These are phyloP conservation scores for Urocynchramus pylzowi DNA, from an alignment of 2,113 vertebrate species.

Conservation along the genomic window DNA sequence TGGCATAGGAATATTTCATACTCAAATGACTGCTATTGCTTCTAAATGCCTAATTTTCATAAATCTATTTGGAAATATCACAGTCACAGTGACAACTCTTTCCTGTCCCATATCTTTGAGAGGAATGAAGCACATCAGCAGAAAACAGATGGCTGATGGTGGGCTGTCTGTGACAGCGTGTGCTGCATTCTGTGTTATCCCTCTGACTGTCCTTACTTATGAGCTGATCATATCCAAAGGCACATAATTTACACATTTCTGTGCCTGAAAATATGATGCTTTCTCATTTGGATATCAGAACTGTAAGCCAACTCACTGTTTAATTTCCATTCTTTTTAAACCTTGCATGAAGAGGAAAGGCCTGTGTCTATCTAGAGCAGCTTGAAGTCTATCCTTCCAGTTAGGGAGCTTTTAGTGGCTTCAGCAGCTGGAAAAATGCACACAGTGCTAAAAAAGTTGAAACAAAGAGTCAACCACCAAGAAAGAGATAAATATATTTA, in stretches of 20 bases:
- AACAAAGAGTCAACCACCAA: neutral
- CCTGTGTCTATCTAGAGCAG: neutral
- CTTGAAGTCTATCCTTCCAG: neutral
- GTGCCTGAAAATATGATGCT: neutral
- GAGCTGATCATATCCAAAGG: neutral
- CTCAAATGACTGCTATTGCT: neutral
- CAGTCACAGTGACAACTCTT: neutral
- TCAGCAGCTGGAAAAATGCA: neutral
- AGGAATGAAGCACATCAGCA: slow-evolving; percentile 8
- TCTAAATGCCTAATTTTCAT: slow-evolving; percentile 3
- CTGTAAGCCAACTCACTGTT: neutral
- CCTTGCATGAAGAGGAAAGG: neutral
- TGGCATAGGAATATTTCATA: neutral
- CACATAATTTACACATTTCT: neutral
- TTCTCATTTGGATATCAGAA: neutral
- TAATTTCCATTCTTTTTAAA: neutral
- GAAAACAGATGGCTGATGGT: neutral
- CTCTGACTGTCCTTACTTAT: neutral
- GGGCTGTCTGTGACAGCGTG: neutral
- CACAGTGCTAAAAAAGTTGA: neutral
- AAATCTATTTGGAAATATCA: neutral
- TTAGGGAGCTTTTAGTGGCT: neutral
- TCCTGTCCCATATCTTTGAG: neutral
- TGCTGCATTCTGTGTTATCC: neutral
- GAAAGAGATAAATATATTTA: neutral